Evolutionary conservation across 30 jellyfish, hydroid and myxozoan species (phyloP), one percentile per base, ranked within the genome.

Genomic region (Hydractinia echinata): DNA sequence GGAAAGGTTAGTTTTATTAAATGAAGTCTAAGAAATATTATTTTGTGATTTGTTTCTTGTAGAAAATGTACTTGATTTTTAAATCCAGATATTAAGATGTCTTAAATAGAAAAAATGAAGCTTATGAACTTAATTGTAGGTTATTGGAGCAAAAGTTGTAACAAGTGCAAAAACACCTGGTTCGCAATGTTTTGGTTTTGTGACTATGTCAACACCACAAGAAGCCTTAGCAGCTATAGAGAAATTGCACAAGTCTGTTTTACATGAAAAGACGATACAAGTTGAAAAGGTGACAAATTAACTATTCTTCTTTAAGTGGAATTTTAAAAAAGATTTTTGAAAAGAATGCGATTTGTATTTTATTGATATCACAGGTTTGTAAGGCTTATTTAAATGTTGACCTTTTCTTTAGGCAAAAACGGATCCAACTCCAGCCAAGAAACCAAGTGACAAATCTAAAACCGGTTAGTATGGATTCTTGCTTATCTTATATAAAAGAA

Each of bases 161-260:
- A 93, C 99, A 66, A 93, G 96, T 93, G 96, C 99, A 6, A 87
- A 95, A 61, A 83, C 99, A 51, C 96, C 96, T 19, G 99, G 99
- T 9, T 87, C 96, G 2, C 96, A 93, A 69, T 93, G 99, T 84
- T 93, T 87, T 87, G 99, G 99, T 0, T 93, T 87, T 76, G 95
- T 93, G 4, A 93, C 99, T 8, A 93, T 93, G 99, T 81, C 95
- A 9, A 18, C 95, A 5, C 61, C 49, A 61, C 96, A 84, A 11
- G 99, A 93, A 73, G 96, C 96, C 5, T 18, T 83, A 50, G 76
- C 67, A 14, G 87, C 96, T 84, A 93, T 93, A 68, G 99, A 93
- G 67, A 82, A 83, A 5, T 68, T 93, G 62, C 89, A 93, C 85
- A 78, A 88, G 56, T 82, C 96, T 7, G 96, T 83, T 18, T 76